Evolutionary conservation across 2,797 vertebrate genomes (phyloP).

Genomic region (Phalanger gymnotis): DNA sequence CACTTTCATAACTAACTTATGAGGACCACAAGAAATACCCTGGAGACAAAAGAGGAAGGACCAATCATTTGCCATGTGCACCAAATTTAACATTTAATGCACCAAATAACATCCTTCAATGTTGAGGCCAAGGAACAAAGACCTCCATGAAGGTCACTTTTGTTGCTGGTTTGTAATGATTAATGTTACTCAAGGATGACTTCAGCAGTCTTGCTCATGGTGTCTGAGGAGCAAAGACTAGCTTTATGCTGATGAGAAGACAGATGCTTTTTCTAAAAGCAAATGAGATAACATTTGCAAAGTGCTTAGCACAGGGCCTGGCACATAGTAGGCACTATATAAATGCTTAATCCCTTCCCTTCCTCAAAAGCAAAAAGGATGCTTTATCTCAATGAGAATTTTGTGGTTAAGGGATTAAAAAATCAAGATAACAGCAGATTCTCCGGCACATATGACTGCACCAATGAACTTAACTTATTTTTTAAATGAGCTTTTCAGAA

Average conservation of each 20-base stretch:
- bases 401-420: no score
- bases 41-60: conserved; percentile 26
- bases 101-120: background rate
- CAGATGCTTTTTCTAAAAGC: background rate
- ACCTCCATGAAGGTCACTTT: background rate
- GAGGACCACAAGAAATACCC: conserved; percentile 26
- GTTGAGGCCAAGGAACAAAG: background rate
- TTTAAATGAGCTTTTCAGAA: no score
- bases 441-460: no score
- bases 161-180: background rate
- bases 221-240: background rate
- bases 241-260: background rate
- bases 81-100: background rate
- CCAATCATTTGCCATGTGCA: background rate
- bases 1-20: conserved; percentile 13
- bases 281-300: background rate
- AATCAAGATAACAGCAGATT: no score
- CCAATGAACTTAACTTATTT: no score
- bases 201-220: background rate
- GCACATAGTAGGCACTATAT: background rate
- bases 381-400: no score
- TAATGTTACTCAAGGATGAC: background rate
- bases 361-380: background rate
- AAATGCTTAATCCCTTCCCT: background rate
- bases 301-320: background rate